Conservation (phyloP, 1,140 invertebrate genomes). For the Drosophila pectinifera region DNA sequence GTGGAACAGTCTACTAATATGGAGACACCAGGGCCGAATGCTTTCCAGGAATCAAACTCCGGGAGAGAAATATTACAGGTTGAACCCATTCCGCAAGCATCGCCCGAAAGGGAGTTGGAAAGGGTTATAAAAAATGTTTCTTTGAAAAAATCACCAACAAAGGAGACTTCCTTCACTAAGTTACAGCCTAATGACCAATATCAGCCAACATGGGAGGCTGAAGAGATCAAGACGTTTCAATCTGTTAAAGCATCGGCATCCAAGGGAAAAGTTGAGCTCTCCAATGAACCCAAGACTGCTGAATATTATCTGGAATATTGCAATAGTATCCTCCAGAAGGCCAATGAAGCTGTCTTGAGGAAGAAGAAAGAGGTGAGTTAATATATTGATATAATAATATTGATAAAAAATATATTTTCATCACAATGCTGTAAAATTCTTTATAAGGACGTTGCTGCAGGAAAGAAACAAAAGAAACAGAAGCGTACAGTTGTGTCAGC, state of each 20-base stretch:
- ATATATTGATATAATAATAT: neutral
- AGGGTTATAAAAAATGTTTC: neutral
- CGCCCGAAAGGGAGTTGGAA: neutral
- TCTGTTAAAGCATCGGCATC: neutral
- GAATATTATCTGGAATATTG: conserved; percentile 57
- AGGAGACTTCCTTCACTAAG: neutral
- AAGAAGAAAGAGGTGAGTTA: conserved; percentile 54
- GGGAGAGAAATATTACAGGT: neutral
- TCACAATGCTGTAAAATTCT: neutral
- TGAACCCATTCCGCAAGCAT: neutral
- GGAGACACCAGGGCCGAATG: neutral
- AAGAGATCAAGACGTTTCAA: neutral
- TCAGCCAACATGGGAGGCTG: neutral
- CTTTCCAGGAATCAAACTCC: neutral
- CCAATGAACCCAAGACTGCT: conserved; percentile 7
- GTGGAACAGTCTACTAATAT: neutral
- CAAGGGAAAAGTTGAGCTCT: neutral
- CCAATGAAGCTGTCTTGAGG: conserved; percentile 49
- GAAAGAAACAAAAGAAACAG: conserved; percentile 15
- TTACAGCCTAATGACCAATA: too few species aligned
- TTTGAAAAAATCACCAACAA: neutral
- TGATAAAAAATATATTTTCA: neutral
- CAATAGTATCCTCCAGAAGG: conserved; percentile 40
- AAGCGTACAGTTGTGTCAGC: neutral
- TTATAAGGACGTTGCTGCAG: conserved; percentile 22